Evolutionary conservation across 2,113 vertebrate species (phyloP), one percentile per base, ranked within the genome.

Genomic region (Bubo scandiacus): DNA sequence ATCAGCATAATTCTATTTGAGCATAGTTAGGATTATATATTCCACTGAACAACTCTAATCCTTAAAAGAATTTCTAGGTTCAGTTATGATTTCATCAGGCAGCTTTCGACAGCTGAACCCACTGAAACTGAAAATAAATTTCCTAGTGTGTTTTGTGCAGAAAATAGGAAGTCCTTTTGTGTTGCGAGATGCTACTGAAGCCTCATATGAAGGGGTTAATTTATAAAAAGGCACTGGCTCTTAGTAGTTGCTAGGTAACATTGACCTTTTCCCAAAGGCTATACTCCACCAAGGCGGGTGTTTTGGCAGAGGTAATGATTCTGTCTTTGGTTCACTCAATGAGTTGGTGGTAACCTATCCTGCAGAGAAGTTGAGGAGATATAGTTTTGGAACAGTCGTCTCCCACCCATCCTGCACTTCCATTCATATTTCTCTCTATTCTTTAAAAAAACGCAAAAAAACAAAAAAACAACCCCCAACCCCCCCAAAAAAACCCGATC

Each of bases 231-330:
- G 52, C 83, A 54, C 25, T 21, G 67, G 34, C 52, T 94, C 49
- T 87, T 86, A 75, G 73, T 96, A 94, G 95, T 97, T 95, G 94
- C 96, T 97, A 95, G 95, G 96, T 95, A 91, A 96, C 92, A 91
- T 34, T 95, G 91, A 97, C 91, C 92, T 96, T 96, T 97, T 85
- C 86, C 88, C 86, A 92, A 92, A 87, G 91, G 92, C 94, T 96
- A 26, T 84, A 67, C 51, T 93, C 52, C 1, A 5, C 68, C 80
- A 94, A 81, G 85, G 61, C 94, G 73, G 52, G 20, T 87, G 49
- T 86, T 92, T 94, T 5, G 1, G 36, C 42, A 38, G 81, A 95
- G 61, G 92, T 81, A 66, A 63, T 79, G 65, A 86, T 91, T 93
- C 65, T 85, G 15, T 66, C 43, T 66, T 49, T 36, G 57, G 6